Conservation (phyloP, 2,113 vertebrate species). For the Psettodes erumei region DNA sequence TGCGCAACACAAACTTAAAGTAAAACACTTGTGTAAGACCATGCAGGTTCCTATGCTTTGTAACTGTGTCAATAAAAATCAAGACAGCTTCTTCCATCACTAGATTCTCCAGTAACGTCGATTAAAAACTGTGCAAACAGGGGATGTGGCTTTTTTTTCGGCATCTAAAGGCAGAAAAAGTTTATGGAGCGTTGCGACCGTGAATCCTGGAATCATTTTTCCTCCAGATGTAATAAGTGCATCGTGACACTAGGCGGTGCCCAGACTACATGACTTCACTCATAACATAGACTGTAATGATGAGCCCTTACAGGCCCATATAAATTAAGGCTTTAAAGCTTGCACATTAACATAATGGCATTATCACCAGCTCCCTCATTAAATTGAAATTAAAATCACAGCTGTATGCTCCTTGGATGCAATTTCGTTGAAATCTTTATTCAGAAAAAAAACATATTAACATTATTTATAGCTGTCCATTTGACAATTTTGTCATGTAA, state of each 20-base stretch:
- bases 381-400: slow-evolving; percentile 59
- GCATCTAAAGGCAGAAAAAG: neutral
- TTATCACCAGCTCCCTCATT: slow-evolving; percentile 4
- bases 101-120: neutral
- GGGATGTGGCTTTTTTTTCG: neutral
- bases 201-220: neutral
- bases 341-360: slow-evolving; percentile 14
- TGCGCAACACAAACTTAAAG: neutral
- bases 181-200: neutral
- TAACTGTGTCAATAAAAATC: neutral
- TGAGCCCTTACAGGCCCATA: neutral
- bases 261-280: neutral
- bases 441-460: slow-evolving; percentile 80
- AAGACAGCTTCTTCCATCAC: neutral
- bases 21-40: neutral
- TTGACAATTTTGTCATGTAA: slow-evolving; percentile 75
- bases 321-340: slow-evolving; percentile 15
- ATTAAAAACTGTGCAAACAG: neutral
- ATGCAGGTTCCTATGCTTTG: neutral
- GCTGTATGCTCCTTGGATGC: slow-evolving; percentile 71
- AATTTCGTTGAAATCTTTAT: slow-evolving; percentile 84
- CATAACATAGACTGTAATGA: neutral
- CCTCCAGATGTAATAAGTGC: slow-evolving; percentile 8
- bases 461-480: slow-evolving; percentile 79
- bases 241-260: slow-evolving; percentile 55